Conservation (phyloP, 1,140 invertebrate species). For the Camponotus pennsylvanicus region DNA sequence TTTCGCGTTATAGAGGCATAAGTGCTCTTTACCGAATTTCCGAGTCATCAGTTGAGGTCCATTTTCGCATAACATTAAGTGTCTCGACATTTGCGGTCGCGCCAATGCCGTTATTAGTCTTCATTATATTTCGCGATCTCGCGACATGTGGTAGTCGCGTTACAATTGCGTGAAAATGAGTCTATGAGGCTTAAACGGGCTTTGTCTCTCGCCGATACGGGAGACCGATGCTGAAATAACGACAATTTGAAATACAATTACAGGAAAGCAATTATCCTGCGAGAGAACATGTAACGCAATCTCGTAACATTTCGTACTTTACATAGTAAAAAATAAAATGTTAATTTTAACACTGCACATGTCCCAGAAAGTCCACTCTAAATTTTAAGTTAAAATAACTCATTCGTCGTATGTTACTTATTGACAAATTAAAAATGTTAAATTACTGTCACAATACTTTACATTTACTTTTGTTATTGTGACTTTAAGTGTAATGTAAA, state of each 20-base stretch:
- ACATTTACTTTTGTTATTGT: too few species aligned
- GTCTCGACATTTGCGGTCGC: conserved; percentile 51
- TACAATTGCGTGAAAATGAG: conserved; percentile 46
- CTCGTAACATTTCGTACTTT: background rate
- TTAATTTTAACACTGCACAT: too few species aligned
- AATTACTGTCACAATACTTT: too few species aligned
- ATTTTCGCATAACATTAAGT: conserved; percentile 55
- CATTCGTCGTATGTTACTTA: too few species aligned
- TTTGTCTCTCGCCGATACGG: background rate
- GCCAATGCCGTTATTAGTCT: conserved; percentile 52
- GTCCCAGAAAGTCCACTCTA: too few species aligned
- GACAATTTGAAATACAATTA: background rate
- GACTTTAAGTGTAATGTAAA: too few species aligned
- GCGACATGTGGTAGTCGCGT: conserved; percentile 32
- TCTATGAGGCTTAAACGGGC: conserved; percentile 16
- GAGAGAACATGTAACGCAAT: background rate
- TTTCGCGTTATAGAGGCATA: background rate
- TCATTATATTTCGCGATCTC: conserved; percentile 54
- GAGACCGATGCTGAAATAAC: conserved; percentile 17
- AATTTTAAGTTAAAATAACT: too few species aligned
- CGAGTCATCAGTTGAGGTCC: conserved; percentile 55
- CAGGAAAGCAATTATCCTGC: background rate
- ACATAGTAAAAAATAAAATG: too few species aligned
- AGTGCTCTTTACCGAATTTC: conserved; percentile 34
- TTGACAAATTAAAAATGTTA: too few species aligned